Evolutionary conservation across 2,797 vertebrate species (phyloP).

Genomic region (Enteromius thamalakanensis): DNA sequence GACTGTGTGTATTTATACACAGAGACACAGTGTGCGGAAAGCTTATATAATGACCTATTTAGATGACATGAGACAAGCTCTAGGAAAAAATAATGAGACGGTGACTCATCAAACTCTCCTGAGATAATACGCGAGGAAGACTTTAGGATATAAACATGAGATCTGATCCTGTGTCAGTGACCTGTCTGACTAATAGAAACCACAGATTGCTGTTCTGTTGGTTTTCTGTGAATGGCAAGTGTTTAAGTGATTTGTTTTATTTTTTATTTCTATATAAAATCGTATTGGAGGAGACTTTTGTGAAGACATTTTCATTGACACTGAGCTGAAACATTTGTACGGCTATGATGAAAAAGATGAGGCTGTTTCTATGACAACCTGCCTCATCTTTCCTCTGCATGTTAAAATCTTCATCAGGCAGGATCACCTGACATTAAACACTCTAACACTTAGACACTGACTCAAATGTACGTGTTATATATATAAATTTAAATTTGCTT

Average conservation of each 20-base stretch:
- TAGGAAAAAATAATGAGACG: background rate
- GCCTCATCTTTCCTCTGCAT: conserved; percentile 4
- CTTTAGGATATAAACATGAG: conserved; percentile 6
- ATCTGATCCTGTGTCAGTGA: background rate
- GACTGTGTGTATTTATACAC: background rate
- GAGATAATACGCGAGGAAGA: background rate
- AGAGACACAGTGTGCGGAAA: background rate
- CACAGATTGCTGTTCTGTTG: background rate
- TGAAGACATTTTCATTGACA: background rate
- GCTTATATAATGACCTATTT: conserved; percentile 34
- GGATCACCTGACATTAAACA: conserved; percentile 21
- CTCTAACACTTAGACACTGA: background rate
- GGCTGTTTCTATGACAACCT: conserved; percentile 33
- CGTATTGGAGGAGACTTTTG: background rate
- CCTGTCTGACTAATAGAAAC: background rate
- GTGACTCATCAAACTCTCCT: conserved; percentile 21
- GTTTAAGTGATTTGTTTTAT: background rate
- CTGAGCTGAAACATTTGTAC: background rate
- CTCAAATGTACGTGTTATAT: background rate
- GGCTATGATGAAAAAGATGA: conserved; percentile 1
- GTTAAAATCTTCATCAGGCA: conserved; percentile 18
- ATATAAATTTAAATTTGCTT: background rate
- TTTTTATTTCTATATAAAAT: background rate
- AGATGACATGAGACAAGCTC: conserved; percentile 4
- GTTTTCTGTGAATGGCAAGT: background rate